A percentile compares a stretch with the other conserved stretches of the same genome.
Evolutionary conservation across 2,113 vertebrate genomes (phyloP).

Genomic region (Carassius carassius): DNA sequence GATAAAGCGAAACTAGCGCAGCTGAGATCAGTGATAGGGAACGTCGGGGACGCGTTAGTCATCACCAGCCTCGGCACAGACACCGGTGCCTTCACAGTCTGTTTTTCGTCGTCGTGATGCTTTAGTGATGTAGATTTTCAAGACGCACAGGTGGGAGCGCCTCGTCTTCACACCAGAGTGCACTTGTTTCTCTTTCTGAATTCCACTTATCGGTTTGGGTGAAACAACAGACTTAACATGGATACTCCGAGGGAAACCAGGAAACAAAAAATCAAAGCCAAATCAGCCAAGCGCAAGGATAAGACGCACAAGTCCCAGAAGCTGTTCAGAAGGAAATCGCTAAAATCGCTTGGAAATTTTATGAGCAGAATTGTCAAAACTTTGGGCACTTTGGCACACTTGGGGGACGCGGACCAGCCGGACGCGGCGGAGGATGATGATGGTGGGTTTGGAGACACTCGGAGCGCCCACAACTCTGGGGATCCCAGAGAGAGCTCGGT

Average conservation of each 20-base stretch:
- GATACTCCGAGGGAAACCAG: constrained; percentile 67
- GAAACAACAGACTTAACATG: constrained; percentile 59
- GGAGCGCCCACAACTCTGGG: constrained; percentile 68
- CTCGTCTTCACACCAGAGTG: constrained; percentile 43
- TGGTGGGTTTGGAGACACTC: constrained; percentile 68
- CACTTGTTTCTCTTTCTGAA: background rate
- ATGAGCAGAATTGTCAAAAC: constrained; percentile 81
- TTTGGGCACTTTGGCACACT: constrained; percentile 79
- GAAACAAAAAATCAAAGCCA: constrained; percentile 68
- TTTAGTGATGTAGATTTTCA: constrained; percentile 56
- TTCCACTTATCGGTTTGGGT: background rate
- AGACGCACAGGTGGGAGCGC: constrained; percentile 72
- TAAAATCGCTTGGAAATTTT: constrained; percentile 81
- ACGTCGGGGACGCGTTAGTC: constrained; percentile 53
- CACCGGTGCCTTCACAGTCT: constrained; percentile 47
- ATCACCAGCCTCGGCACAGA: constrained; percentile 64
- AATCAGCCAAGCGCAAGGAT: constrained; percentile 68
- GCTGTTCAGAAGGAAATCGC: constrained; percentile 71
- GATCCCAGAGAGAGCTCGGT: constrained; percentile 60
- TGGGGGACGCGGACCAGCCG: constrained; percentile 67
- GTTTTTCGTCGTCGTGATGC: constrained; percentile 51
- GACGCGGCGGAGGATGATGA: constrained; percentile 79
- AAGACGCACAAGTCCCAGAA: constrained; percentile 67
- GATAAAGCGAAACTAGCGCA: constrained; percentile 42
- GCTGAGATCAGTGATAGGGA: constrained; percentile 34